Base-by-base conservation (phyloP, 2,888 invertebrate genomes). In the Acleris laterana region DNA sequence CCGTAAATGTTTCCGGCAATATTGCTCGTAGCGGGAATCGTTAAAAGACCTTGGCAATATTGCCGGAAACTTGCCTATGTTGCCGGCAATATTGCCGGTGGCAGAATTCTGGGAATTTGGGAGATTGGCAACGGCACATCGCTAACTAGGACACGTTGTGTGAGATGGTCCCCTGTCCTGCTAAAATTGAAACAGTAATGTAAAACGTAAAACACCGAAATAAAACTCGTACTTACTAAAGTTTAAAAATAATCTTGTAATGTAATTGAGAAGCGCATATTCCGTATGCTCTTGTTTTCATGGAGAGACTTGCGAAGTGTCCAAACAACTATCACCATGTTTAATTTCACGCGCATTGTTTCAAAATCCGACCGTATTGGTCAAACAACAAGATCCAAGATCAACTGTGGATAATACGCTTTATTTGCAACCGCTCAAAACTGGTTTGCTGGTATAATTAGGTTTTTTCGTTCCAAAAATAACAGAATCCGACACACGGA, bases 391-490 rank as follows among this genome's bases (percentile, higher is more conserved):
- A 25, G 51, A 46, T 55, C 17, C 32, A 50, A 5, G 4, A 6
- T 62, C 28, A 59, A 16, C 20, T 28, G 13, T 42, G n/a, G n/a
- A 28, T 38, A 5, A 28, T 58, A 44, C 17, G 46, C 57, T 16
- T 55, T 55, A 55, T 60, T 13, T 17, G 55, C 51, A 55, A 62
- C 68, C 53, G 53, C 52, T 38, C n/a, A 42, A 58, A 65, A 65
- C 68, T 49, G 61, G 68, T 65, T 65, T 53, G 53, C 13, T 48
- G 38, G 38, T 65, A 68, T 68, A 68, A 68, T 68, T 68, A 68
- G 65, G 63, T 68, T 68, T 68, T 68, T 68, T 65, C 60, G 57
- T 68, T 62, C 65, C 61, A 62, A 65, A 68, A 68, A 68, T 68
- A 68, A 65, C 62, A 57, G 60, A 65, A 61, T 62, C 62, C 64